Evolutionary conservation across 2,113 vertebrate species (phyloP).

Genomic region (Turdus rufiventris): DNA sequence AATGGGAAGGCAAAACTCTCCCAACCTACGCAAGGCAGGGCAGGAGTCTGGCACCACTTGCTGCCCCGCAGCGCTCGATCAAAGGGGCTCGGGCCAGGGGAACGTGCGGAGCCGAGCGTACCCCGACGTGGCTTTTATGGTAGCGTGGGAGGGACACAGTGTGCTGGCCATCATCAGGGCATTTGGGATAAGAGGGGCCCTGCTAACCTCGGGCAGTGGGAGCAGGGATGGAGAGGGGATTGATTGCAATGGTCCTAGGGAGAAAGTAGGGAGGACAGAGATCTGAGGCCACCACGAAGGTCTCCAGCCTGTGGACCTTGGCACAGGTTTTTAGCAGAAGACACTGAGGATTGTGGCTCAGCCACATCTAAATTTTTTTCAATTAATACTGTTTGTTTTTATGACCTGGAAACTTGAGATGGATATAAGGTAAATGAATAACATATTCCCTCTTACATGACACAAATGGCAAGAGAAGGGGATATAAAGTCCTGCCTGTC

Average conservation of each 20-base stretch:
- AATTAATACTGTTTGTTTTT: not conserved
- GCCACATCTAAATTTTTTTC: not conserved
- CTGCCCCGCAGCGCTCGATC: not conserved
- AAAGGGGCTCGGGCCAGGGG: not conserved
- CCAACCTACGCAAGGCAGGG: not conserved
- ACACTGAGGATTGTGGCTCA: not conserved
- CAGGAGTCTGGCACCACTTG: not conserved
- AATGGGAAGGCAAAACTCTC: not conserved
- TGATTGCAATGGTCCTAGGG: no score
- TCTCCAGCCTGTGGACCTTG: not conserved
- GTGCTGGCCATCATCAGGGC: not conserved
- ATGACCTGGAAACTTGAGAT: not conserved
- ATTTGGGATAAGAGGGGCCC: not conserved
- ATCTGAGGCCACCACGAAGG: not conserved
- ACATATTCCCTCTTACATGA: not conserved
- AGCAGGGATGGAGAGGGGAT: not conserved
- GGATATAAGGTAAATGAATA: not conserved
- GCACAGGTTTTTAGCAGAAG: not conserved
- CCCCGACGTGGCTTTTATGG: not conserved
- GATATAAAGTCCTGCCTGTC: not conserved
- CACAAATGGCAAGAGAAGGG: not conserved
- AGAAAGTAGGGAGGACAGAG: not conserved
- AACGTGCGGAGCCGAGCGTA: rapidly evolving
- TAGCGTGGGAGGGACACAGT: rapidly evolving
- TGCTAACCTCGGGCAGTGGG: rapidly evolving